Percentiles rank a stretch among this genome's conserved stretches.
Conservation (phyloP, 2,113 vertebrate species). For the Vicugna pacos region DNA sequence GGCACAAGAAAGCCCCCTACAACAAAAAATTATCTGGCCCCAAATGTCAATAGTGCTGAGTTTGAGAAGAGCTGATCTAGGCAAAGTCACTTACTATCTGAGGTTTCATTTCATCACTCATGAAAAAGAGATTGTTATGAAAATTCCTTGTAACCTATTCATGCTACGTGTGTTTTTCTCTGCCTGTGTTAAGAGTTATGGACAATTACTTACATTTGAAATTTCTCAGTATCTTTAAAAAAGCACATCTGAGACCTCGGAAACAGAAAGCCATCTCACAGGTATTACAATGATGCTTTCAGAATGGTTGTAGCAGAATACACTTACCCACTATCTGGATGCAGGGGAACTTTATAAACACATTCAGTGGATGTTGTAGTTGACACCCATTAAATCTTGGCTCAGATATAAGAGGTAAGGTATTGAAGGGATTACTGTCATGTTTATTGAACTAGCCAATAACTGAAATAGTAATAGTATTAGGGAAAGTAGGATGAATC, state of each 20-base stretch:
- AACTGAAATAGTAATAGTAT: background rate
- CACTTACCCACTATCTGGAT: background rate
- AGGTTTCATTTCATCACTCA: background rate
- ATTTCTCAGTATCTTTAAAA: background rate
- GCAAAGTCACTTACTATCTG: background rate
- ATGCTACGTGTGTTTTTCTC: background rate
- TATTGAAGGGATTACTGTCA: background rate
- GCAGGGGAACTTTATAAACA: background rate
- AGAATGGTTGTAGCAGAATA: background rate
- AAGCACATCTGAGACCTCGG: constrained; percentile 6
- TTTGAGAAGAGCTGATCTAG: background rate
- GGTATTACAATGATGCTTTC: background rate
- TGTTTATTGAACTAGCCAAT: background rate
- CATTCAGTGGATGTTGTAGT: background rate
- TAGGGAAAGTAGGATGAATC: background rate
- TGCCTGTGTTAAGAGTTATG: background rate
- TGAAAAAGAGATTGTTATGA: background rate
- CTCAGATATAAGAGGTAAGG: background rate
- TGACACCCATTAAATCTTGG: background rate
- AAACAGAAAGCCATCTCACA: background rate
- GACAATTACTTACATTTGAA: background rate
- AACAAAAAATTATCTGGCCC: background rate
- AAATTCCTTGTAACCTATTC: background rate
- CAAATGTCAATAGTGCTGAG: background rate
- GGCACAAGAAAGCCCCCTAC: too few species aligned